Evolutionary conservation across 2,113 vertebrate species (phyloP).

Genomic region (Chunga burmeisteri): DNA sequence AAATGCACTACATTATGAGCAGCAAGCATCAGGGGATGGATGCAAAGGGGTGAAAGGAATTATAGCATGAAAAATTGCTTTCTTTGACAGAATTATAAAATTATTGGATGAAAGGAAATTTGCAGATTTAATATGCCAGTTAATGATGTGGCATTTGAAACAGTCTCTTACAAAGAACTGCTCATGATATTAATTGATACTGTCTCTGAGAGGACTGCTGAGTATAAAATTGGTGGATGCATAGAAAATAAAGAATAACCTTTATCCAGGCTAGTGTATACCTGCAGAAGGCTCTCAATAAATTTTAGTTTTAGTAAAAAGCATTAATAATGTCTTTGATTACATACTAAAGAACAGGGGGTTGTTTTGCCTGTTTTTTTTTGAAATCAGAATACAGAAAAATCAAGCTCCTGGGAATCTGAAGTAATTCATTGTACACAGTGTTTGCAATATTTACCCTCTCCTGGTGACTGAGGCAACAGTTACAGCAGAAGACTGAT

Average conservation of each 20-base stretch:
- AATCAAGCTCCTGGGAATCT: neutral
- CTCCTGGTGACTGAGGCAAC: neutral
- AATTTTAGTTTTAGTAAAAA: neutral
- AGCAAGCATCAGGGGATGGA: neutral
- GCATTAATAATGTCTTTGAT: neutral
- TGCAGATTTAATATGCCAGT: conserved; percentile 20
- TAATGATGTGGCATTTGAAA: conserved; percentile 40
- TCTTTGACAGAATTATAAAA: conserved; percentile 7
- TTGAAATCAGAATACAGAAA: neutral
- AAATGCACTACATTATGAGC: neutral
- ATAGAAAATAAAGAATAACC: neutral
- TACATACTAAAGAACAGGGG: neutral
- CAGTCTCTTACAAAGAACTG: neutral
- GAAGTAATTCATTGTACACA: neutral
- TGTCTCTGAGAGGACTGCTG: conserved; percentile 1
- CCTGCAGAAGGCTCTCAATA: neutral
- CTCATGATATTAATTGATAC: conserved; percentile 8
- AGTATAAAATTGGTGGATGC: neutral
- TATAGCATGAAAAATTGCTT: neutral
- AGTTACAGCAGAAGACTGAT: neutral
- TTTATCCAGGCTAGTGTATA: neutral
- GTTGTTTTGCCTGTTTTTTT: neutral
- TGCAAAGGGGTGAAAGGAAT: neutral
- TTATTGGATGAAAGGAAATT: conserved; percentile 15
- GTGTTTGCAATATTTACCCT: neutral